Evolutionary conservation across 2,888 invertebrate species (phyloP).

Genomic region (Galeopsomyia nigrocyanea): DNA sequence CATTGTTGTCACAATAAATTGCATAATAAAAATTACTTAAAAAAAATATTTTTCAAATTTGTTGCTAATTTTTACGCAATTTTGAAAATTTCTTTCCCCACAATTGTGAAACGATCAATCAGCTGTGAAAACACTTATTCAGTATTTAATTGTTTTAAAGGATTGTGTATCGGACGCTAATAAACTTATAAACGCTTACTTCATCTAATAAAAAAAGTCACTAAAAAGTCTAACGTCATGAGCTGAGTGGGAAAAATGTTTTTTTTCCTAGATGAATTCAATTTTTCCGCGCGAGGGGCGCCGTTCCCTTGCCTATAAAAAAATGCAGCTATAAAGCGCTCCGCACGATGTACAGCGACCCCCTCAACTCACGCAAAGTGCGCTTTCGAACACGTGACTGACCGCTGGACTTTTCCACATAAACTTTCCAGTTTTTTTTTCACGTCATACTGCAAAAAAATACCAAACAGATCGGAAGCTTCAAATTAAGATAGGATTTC

Average conservation of each 20-base stretch:
- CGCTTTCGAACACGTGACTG: slow-evolving; percentile 8
- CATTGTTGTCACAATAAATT: neutral
- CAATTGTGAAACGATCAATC: slow-evolving; percentile 14
- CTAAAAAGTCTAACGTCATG: neutral
- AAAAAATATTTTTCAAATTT: neutral
- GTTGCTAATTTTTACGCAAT: slow-evolving; percentile 18
- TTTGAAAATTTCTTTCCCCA: slow-evolving; percentile 11
- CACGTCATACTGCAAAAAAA: neutral
- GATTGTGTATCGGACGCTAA: neutral
- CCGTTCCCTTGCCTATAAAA: neutral
- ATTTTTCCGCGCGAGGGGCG: slow-evolving; percentile 15
- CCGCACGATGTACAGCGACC: neutral
- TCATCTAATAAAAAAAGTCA: neutral
- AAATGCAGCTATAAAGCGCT: neutral
- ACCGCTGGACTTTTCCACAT: slow-evolving; percentile 6
- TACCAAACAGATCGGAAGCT: slow-evolving; percentile 14
- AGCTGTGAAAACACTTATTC: neutral
- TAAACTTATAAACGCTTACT: neutral
- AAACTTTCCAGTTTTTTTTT: slow-evolving; percentile 8
- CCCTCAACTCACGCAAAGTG: neutral
- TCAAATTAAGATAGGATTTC: slow-evolving; percentile 24
- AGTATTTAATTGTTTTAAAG: too few relatives aligned
- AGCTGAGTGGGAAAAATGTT: slow-evolving; percentile 28
- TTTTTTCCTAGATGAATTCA: neutral
- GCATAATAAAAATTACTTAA: neutral